Conservation (phyloP, 2,113 vertebrate genomes). For the Lynx canadensis region DNA sequence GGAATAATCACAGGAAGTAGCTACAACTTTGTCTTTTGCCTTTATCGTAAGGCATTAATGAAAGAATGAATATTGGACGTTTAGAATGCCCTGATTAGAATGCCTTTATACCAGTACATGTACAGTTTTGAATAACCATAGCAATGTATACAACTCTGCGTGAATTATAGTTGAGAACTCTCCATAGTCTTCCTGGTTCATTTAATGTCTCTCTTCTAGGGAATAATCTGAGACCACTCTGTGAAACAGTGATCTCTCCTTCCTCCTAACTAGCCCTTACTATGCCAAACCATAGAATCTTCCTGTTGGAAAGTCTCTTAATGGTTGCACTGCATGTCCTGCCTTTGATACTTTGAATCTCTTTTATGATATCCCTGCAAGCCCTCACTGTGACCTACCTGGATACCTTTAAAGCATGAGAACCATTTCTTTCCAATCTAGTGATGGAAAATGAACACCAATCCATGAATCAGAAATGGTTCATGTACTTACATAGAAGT, state of each 20-base stretch:
- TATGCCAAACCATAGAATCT: not conserved
- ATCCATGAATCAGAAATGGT: not conserved
- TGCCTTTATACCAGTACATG: not conserved
- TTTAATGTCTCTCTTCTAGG: not conserved
- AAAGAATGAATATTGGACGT: not conserved
- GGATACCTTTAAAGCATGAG: not conserved
- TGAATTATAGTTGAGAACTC: not conserved
- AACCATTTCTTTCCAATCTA: not conserved
- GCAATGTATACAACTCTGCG: not conserved
- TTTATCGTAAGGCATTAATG: not conserved
- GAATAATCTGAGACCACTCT: not conserved
- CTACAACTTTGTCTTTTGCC: not conserved
- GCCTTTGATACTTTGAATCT: not conserved
- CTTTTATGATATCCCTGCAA: not conserved
- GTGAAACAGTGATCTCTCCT: not conserved
- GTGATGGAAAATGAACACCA: not conserved
- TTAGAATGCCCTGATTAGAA: not conserved
- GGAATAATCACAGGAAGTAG: not conserved
- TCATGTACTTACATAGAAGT: not conserved
- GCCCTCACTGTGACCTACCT: not conserved
- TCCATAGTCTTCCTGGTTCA: not conserved
- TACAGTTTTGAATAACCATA: not conserved
- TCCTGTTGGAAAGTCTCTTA: not conserved
- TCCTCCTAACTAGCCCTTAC: not conserved
- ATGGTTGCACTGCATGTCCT: not conserved